Evolutionary conservation across 2,797 vertebrate species (phyloP), one percentile per base, ranked within the genome.

Genomic region (Sebastes itinus): DNA sequence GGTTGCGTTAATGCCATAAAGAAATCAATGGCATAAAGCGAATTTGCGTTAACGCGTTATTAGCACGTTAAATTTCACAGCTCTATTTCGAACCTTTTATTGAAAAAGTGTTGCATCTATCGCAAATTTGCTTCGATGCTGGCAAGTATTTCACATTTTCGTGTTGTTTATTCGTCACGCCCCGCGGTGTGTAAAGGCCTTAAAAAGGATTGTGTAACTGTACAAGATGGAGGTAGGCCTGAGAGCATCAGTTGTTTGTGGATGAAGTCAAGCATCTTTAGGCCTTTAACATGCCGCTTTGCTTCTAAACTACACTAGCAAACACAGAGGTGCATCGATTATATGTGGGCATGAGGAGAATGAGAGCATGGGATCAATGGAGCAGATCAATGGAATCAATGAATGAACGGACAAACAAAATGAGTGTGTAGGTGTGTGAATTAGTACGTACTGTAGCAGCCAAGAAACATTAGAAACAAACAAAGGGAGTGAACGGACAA

Each of bases 351-450:
- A 80, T 62, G 70, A 85, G 68, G 64, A 85, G 81, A 88, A 91
- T 49, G 78, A 77, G 86, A 79, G 77, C 67, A 74, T 7, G 6
- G 46, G 86, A 90, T 94, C 92, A 88, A 92, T 89, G 25, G 7
- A 83, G 60, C 0, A 1, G 77, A 91, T 92, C 90, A 52, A 93
- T 85, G 14, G 27, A 65, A 84, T 91, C 84, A 78, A 84, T 88
- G 65, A 80, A 87, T 28, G 82, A 91, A 92, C 86, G 80, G 82
- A 92, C 85, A 91, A 89, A 91, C 88, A 87, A 92, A 92, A 93
- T 72, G 76, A 91, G 84, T 72, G 83, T 77, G 88, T 79, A 60
- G 75, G 85, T 80, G 87, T 85, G 83, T 77, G 54, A 91, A 94
- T 93, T 77, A 89, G 82, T 74, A 55, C 20, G 18, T 42, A 42